Evolutionary conservation across 53 echinoderm and acorn worm species (phyloP).

Genomic region (Hippasteria phrygiana): DNA sequence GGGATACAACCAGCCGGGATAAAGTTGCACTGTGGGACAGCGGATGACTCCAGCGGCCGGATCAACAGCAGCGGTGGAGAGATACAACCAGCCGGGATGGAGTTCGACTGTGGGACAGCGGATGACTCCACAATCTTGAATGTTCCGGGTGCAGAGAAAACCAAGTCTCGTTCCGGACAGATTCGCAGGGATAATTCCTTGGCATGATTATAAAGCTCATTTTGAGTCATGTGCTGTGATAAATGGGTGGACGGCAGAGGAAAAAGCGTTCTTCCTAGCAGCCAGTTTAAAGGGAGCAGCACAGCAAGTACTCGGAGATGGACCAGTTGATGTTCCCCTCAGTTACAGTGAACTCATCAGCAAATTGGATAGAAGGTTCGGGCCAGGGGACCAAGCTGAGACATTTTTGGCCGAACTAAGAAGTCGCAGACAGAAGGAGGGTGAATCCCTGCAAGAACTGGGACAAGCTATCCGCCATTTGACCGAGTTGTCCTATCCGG

Average conservation of each 20-base stretch:
- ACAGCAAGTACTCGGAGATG: not conserved
- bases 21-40: too few species aligned
- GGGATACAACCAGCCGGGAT: too few species aligned
- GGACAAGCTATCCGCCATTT: slow-evolving; percentile 15
- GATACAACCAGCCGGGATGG: too few species aligned
- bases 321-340: not conserved
- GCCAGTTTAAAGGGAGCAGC: not conserved
- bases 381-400: slow-evolving; percentile 31
- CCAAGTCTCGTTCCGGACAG: not conserved
- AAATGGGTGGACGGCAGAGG: slow-evolving; percentile 4
- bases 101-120: not conserved
- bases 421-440: not conserved
- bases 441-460: slow-evolving; percentile 25
- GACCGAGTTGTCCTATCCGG: slow-evolving; percentile 7
- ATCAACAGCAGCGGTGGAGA: not conserved
- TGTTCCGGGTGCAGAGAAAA: not conserved
- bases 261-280: not conserved
- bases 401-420: slow-evolving; percentile 17
- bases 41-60: too few species aligned
- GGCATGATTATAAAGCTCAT: slow-evolving; percentile 6
- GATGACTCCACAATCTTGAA: not conserved
- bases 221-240: slow-evolving; percentile 16
- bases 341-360: not conserved
- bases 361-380: slow-evolving; percentile 1
- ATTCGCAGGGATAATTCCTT: not conserved